phyloP scores from a whole-genome alignment of 1,140 invertebrate species.

The Papilio polyxenes region DNA sequence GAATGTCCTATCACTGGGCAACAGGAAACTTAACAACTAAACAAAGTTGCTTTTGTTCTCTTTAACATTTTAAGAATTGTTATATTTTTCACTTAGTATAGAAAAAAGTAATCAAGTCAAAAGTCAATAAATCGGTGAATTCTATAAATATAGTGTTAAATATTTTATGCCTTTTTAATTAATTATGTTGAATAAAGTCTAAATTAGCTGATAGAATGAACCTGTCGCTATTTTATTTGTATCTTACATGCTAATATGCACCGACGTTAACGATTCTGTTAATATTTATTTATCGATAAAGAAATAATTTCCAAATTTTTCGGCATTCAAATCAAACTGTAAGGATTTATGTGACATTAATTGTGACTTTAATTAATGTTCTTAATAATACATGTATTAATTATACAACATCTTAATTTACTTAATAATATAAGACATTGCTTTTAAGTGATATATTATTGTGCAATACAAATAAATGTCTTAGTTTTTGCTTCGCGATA shows the following conservation, averaged over 20 bases:
- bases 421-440: background rate
- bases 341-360: conserved; percentile 18
- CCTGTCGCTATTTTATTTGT: background rate
- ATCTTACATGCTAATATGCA: conserved; percentile 7
- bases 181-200: background rate
- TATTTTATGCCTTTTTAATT: background rate
- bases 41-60: too few species aligned
- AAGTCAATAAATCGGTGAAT: background rate
- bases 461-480: conserved; percentile 5
- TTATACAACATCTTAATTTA: conserved; percentile 1
- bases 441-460: background rate
- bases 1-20: too few species aligned
- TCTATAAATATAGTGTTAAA: background rate
- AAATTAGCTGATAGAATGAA: background rate
- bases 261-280: conserved; percentile 1
- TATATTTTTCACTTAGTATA: background rate
- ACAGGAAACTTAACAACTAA: too few species aligned
- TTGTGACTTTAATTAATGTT: conserved; percentile 13
- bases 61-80: background rate
- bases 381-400: background rate
- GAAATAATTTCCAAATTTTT: conserved; percentile 12
- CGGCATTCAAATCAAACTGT: conserved; percentile 6
- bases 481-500: conserved; percentile 8
- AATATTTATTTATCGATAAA: conserved; percentile 16
- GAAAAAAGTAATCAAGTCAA: background rate